Evolutionary conservation across 2,113 vertebrate genomes (phyloP), one percentile per base, ranked within the genome.

Genomic region (Oreotragus oreotragus): DNA sequence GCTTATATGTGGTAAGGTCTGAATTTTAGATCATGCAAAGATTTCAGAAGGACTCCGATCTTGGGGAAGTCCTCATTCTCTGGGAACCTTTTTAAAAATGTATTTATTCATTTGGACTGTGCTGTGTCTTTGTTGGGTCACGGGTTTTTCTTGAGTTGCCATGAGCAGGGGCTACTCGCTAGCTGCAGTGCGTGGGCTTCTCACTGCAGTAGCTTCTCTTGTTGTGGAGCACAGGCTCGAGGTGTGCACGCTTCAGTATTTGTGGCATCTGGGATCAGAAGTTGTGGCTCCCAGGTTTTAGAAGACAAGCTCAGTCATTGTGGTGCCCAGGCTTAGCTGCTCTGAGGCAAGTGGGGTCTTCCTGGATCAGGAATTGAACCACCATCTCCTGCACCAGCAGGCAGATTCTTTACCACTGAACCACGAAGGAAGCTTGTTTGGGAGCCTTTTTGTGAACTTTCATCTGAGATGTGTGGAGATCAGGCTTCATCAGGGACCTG

Each of bases 121-220:
- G 70, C 23, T 7, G 23, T 39, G 23, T 43, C 39, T 43, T 76
- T 43, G 39, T 2, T 43, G 70, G 23, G 27, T 43, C 70, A 0
- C 0, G 12, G 6, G 23, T 27, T 43, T 76, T 43, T 76, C 39
- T 15, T 3, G 11, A 76, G 70, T 7, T 3, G 23, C 23, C 1
- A 1, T 27, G 70, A 43, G 70, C 23, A 13, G 23, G 6, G 70
- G 39, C 39, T 27, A 3, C 70, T 76, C 39, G 25, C 11, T 13
- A 14, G 21, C 0, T 73, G 70, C 2, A 4, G 5, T 7, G 6
- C 1, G 0, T 3, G 36, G 11, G 5, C 21, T 27, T 43, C 70
- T 27, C 39, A 43, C 6, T 76, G 23, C 3, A 7, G 1, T 2
- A 11, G 23, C 36, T 76, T 76, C 23, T 43, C 70, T 15, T 76